phyloP scores from a whole-genome alignment of 1,140 invertebrate genomes.

The Dendrolimus punctatus region DNA sequence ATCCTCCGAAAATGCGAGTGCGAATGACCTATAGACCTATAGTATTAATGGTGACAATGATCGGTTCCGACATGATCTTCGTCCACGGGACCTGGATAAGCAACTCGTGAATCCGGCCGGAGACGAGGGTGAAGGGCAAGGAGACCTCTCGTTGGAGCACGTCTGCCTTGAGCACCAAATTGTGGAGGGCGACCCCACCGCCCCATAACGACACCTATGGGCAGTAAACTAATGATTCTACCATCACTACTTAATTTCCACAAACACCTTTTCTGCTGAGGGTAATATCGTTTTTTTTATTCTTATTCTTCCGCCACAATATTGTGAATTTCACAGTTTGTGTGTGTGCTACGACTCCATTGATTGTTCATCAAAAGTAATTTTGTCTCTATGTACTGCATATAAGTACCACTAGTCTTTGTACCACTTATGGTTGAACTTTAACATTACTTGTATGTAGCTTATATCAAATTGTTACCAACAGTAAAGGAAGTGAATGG shows the following conservation, averaged over 20 bases:
- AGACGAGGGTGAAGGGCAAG: conserved; percentile 92
- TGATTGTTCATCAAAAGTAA: no score
- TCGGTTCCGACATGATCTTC: conserved; percentile 95
- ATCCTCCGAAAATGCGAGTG: no score
- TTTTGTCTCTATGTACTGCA: no score
- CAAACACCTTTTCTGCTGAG: no score
- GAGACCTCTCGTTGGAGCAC: conserved; percentile 92
- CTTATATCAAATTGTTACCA: not conserved
- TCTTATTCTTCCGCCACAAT: no score
- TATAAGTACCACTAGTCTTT: no score
- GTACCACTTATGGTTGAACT: no score
- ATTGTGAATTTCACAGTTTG: no score
- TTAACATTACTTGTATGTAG: not conserved
- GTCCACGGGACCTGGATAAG: conserved; percentile 97
- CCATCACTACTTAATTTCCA: not conserved
- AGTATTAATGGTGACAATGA: conserved; percentile 95
- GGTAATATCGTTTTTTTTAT: no score
- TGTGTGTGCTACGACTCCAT: no score
- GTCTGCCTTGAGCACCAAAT: conserved; percentile 92
- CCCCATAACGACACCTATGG: conserved; percentile 94
- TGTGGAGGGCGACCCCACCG: conserved; percentile 94
- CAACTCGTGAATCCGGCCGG: conserved; percentile 95
- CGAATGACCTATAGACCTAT: no score
- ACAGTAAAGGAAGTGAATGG: no score
- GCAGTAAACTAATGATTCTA: conserved; percentile 2